phyloP scores from a whole-genome alignment of 2,888 invertebrate genomes.

The Ennomos erosarius region DNA sequence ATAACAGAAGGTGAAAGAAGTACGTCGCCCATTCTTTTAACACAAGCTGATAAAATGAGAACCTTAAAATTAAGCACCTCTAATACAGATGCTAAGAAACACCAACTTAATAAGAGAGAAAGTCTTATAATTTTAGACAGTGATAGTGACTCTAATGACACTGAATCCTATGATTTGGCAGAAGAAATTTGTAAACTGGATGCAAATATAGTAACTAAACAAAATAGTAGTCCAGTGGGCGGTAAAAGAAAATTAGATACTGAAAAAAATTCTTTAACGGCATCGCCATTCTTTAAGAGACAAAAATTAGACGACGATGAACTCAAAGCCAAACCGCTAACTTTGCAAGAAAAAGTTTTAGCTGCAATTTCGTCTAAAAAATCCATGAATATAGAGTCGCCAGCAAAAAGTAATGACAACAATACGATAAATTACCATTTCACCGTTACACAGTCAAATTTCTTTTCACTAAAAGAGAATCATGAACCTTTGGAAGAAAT shows the following conservation, averaged over 20 bases:
- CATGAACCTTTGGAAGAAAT: slow-evolving; percentile 44
- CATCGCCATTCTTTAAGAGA: slow-evolving; percentile 74
- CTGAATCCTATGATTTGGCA: slow-evolving; percentile 53
- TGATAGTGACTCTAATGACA: slow-evolving; percentile 68
- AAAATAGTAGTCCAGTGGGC: slow-evolving; percentile 19
- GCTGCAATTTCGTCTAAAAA: slow-evolving; percentile 61
- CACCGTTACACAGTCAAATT: slow-evolving; percentile 48
- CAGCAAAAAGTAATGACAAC: slow-evolving; percentile 32
- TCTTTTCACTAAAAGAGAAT: slow-evolving; percentile 67
- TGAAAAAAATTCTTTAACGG: slow-evolving; percentile 49
- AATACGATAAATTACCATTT: slow-evolving; percentile 53
- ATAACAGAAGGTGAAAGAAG: slow-evolving; percentile 52
- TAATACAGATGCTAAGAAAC: slow-evolving; percentile 16
- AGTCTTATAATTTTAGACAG: slow-evolving; percentile 72
- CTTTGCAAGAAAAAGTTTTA: slow-evolving; percentile 67
- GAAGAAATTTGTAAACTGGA: slow-evolving; percentile 36
- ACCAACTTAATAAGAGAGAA: slow-evolving; percentile 39
- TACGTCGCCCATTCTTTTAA: slow-evolving; percentile 69
- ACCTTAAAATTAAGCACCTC: slow-evolving; percentile 31
- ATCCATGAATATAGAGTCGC: slow-evolving; percentile 34
- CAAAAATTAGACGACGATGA: slow-evolving; percentile 53
- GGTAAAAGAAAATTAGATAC: slow-evolving; percentile 54
- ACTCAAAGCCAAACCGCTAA: slow-evolving; percentile 45
- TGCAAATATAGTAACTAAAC: slow-evolving; percentile 10
- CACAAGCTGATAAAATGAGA: slow-evolving; percentile 66